Base-by-base conservation (phyloP, 2,797 vertebrate genomes). In the Champsocephalus esox region DNA sequence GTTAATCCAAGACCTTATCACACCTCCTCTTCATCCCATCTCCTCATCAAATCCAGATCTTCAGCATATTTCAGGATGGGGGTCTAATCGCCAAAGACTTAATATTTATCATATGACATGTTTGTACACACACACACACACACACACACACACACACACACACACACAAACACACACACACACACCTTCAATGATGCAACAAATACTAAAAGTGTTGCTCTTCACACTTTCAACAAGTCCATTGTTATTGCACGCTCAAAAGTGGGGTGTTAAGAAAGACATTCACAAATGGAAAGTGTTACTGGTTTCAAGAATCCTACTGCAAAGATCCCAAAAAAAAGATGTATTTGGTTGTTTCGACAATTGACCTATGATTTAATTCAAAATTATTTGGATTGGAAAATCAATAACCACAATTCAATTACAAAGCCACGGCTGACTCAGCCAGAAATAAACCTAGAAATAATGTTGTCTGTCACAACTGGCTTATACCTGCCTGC, bases 361-460 rank as follows among this genome's bases (percentile, higher is more conserved):
- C 34, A 38, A 38, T 38, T 38, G 6, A 62, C 57, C 51, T 59
- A 16, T 59, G 38, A 56, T 49, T 62, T 81, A 76, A 78, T 57
- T 73, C 64, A 54, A 72, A 48, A 14, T 56, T 3, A 66, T 76
- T 81, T 73, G 83, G 69, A 81, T 55, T 59, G 19, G 16, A 50
- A 66, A 85, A 80, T 90, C 59, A 73, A 87, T 79, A 84, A 86
- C 68, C 65, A 60, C 77, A 75, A 61, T 75, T 65, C 50, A 54
- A 49, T n/a, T 58, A 34, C 52, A 67, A 71, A 49, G 66, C 14
- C 41, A 58, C 16, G 34, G 21, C 61, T 71, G 65, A 59, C 41
- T 57, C 38, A 17, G 41, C 45, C n/a, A 3, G 48, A 59, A 50
- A n/a, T 51, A 49, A 78, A 54, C 69, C 67, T 13, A 60, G n/a